Evolutionary conservation across 2,888 invertebrate species (phyloP).

Genomic region (Netelia virgata): DNA sequence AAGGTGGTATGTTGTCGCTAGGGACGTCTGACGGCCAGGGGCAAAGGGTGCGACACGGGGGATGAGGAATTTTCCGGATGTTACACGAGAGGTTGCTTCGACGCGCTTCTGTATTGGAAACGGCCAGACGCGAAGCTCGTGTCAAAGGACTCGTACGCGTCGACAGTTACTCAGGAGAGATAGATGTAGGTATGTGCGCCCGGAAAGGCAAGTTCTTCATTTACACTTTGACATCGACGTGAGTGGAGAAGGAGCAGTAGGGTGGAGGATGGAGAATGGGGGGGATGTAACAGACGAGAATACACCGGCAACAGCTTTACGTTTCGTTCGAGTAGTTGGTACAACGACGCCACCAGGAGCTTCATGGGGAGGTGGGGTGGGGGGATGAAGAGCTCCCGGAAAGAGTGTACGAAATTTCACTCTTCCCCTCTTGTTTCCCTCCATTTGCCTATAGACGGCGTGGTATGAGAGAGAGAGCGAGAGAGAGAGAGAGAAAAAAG

Average conservation of each 20-base stretch:
- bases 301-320: conserved; percentile 47
- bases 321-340: conserved; percentile 38
- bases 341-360: conserved; percentile 40
- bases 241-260: conserved; percentile 37
- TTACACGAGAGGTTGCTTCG: conserved; percentile 36
- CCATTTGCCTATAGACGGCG: neutral
- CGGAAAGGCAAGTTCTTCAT: conserved; percentile 41
- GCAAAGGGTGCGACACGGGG: neutral
- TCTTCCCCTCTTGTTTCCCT: conserved; percentile 34
- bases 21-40: conserved; percentile 7
- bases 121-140: conserved; percentile 23
- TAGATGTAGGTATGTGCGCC: neutral
- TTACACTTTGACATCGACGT: conserved; percentile 30
- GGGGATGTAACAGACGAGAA: conserved; percentile 3
- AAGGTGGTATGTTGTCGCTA: conserved; percentile 24
- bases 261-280: neutral
- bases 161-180: conserved; percentile 26
- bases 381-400: conserved; percentile 44
- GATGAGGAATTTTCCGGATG: conserved; percentile 36
- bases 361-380: neutral
- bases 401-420: conserved; percentile 46
- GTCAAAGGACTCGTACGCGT: conserved; percentile 50
- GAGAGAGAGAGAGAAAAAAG: conserved; percentile 35
- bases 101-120: conserved; percentile 42
- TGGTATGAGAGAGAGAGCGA: conserved; percentile 5